Base-by-base conservation (phyloP, 2,888 invertebrate genomes). In the Ormyrus pomaceus region DNA sequence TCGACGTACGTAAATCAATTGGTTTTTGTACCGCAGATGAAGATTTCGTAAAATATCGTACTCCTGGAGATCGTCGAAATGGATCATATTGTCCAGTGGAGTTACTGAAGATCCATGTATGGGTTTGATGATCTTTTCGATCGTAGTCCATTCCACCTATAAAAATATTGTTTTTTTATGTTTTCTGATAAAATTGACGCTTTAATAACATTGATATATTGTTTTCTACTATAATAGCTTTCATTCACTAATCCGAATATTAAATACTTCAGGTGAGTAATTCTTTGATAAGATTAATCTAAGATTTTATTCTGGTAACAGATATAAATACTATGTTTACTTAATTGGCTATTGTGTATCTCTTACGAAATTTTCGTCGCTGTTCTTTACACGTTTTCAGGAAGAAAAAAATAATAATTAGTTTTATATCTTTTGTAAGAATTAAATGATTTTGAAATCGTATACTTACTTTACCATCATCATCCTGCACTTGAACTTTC, bases 71-170 rank as follows among this genome's bases (percentile, higher is more conserved):
- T 99, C 99, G 1, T 97, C 98, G 58, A 99, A 92, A 53, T 95
- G 95, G 85, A 98, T 98, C 98, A 99, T 98, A 89, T 99, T 98
- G 88, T 98, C 98, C 11, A 98, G 97, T 50, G 96, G 96, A 78
- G 93, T 92, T 68, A 95, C 92, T 0, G 97, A 97, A 13, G 97
- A 95, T 6, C 94, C 91, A 88, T 97, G 96, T 93, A 97, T 94
- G 5, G 94, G 92, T 87, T 95, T 95, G 75, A 94, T 87, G 51
- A 95, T 93, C 88, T 94, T 94, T n/a, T 92, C 91, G 0, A 92
- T 90, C 2, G 92, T 89, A 13, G 85, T 68, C 56, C 79, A 79
- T 80, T 85, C 82, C 51, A 84, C 79, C 83, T 84, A 74, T 51
- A 77, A 82, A 65, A 65, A 50, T n/a, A 50, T 4, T 46, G 74